These are phyloP conservation scores for Atethmia centrago DNA, from an alignment of 2,888 invertebrate genomes.

Conservation along the genomic window DNA sequence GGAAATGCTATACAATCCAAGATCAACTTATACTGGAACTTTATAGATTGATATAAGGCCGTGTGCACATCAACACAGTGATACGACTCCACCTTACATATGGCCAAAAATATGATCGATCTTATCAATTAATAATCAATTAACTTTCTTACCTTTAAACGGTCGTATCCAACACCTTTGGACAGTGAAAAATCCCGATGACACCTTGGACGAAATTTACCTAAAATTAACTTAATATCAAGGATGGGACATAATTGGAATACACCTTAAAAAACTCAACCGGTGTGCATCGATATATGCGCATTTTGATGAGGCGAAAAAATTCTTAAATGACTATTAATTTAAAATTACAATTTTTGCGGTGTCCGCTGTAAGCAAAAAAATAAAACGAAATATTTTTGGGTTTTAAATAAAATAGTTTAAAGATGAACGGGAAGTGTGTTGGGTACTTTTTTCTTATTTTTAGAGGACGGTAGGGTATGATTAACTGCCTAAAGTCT, in stretches of 20 bases:
- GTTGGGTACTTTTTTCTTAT: constrained; percentile 23
- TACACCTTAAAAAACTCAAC: constrained; percentile 69
- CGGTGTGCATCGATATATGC: constrained; percentile 71
- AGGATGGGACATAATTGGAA: constrained; percentile 80
- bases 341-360: constrained; percentile 80
- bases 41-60: too few species aligned
- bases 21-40: too few species aligned
- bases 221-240: constrained; percentile 82
- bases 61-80: constrained; percentile 17
- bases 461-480: constrained; percentile 48
- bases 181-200: constrained; percentile 70
- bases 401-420: constrained; percentile 63
- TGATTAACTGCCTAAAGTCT: background rate
- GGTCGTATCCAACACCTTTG: constrained; percentile 61
- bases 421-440: constrained; percentile 57
- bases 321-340: constrained; percentile 80
- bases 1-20: too few species aligned
- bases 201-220: constrained; percentile 78
- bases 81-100: constrained; percentile 23
- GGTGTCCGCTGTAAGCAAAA: constrained; percentile 55
- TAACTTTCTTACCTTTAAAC: constrained; percentile 61
- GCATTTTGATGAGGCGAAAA: constrained; percentile 80
- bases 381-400: constrained; percentile 62
- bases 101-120: constrained; percentile 58
- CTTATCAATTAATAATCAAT: constrained; percentile 68